These are phyloP conservation scores for Chrosomus eos DNA, from an alignment of 2,797 vertebrate species.

Conservation along the genomic window DNA sequence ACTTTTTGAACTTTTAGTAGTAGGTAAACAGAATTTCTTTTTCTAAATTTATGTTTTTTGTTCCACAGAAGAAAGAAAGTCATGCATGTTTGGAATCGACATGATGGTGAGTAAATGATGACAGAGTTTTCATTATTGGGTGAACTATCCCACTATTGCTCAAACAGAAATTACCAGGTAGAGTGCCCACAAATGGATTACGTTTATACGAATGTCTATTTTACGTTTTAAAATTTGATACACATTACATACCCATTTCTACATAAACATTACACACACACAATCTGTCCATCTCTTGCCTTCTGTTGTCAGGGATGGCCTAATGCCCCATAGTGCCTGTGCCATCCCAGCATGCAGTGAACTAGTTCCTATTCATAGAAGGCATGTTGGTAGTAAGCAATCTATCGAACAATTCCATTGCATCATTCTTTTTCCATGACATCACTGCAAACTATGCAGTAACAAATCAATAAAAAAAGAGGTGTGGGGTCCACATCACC, in stretches of 20 bases:
- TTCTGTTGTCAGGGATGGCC: constrained; percentile 53
- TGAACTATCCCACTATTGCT: not conserved
- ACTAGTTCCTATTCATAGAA: constrained; percentile 57
- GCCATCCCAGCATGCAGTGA: constrained; percentile 55
- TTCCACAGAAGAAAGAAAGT: not conserved
- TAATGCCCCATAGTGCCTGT: constrained; percentile 42
- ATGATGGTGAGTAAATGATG: not conserved
- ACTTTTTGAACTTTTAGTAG: too few relatives aligned
- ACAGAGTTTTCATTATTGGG: not conserved
- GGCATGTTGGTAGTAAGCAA: constrained; percentile 37
- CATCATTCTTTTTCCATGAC: constrained; percentile 66
- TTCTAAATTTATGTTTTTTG: not conserved
- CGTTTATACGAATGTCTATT: not conserved
- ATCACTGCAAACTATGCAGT: constrained; percentile 24
- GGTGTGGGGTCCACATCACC: not conserved
- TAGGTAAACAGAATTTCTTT: not conserved
- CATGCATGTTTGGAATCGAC: not conserved
- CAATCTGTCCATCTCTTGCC: constrained; percentile 58
- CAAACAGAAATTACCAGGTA: not conserved
- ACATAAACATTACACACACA: constrained; percentile 41
- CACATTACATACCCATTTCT: not conserved
- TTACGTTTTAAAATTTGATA: not conserved
- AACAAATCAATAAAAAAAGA: constrained; percentile 12
- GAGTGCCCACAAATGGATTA: not conserved
- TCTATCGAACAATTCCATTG: constrained; percentile 47